These are phyloP conservation scores for Caenorhabditis brenneri DNA, from an alignment of 1,140 invertebrate genomes.

Conservation along the genomic window DNA sequence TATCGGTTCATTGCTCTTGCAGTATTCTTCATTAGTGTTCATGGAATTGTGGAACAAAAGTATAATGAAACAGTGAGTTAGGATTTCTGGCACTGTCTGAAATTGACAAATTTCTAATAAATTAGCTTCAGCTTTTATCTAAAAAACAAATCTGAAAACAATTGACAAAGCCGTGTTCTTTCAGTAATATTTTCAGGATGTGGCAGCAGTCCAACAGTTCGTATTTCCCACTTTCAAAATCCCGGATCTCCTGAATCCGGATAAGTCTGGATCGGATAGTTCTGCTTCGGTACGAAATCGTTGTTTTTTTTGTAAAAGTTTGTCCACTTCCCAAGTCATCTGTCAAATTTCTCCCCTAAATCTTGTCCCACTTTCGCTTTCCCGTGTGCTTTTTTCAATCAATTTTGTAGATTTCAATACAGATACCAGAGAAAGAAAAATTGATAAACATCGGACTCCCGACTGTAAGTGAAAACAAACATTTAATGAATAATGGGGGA, in stretches of 20 bases:
- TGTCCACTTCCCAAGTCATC: no score
- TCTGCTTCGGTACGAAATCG: not conserved
- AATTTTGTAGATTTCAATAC: not conserved
- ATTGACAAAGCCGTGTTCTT: no score
- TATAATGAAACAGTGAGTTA: not conserved
- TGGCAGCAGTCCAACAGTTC: not conserved
- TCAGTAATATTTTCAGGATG: not conserved
- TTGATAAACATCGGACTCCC: conserved; percentile 1
- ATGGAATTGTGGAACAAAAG: not conserved
- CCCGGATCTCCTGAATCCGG: not conserved
- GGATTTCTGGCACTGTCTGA: no score
- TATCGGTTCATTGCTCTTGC: not conserved
- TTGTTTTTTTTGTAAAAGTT: no score
- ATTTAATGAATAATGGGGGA: not conserved
- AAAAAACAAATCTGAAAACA: no score
- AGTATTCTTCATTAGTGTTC: not conserved
- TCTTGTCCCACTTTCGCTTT: not conserved
- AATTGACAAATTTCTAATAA: no score
- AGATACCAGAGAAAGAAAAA: not conserved
- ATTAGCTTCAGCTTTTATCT: no score
- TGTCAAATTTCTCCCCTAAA: not conserved
- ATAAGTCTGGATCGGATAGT: not conserved
- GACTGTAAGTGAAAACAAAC: not conserved
- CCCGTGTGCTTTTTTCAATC: conserved; percentile 13
- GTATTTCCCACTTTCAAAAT: not conserved